Base-by-base conservation (phyloP, 2,797 vertebrate genomes). In the Psittacula derbiana region DNA sequence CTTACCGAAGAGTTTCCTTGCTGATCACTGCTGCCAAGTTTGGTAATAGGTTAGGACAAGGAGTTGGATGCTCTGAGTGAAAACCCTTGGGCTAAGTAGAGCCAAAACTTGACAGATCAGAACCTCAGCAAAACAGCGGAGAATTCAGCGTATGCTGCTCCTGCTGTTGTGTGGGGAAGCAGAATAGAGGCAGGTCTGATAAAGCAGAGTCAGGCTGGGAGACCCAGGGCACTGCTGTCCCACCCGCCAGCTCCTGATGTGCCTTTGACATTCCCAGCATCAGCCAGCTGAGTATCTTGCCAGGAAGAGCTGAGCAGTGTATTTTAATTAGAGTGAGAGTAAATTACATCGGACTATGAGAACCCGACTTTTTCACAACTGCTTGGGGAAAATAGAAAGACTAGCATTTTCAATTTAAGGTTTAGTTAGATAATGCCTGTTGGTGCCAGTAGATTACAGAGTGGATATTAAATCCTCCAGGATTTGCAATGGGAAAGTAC, bases 371-470 rank as follows among this genome's bases (percentile, higher is more conserved):
- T 71, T 92, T 31, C 90, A 80, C 75, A 28, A 66, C 3, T 11
- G 92, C 88, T 31, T 2, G 66, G 89, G 92, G 91, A 96, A 95
- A 97, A 96, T 75, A 93, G 91, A 92, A 96, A 98, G 95, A 91
- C 70, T 96, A 95, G 93, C 97, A 91, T 96, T 98, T 98, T 98
- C 98, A 98, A 97, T 98, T 98, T 97, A 96, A 97, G 97, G 96
- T 98, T 98, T 97, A 97, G 97, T 97, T 98, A 97, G 98, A 98
- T 98, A 98, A 98, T 98, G 96, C 97, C 97, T 97, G 92, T 96
- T 94, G 98, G 97, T 98, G 97, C 98, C 97, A 97, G 96, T 97
- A 98, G 98, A 98, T 98, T 98, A 98, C 95, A 97, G 97, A 97
- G 95, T 97, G 98, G 98, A 98, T 98, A 97, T 98, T 98, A 98